These are phyloP conservation scores for Malurus melanocephalus DNA, from an alignment of 2,113 vertebrate genomes.

Conservation along the genomic window DNA sequence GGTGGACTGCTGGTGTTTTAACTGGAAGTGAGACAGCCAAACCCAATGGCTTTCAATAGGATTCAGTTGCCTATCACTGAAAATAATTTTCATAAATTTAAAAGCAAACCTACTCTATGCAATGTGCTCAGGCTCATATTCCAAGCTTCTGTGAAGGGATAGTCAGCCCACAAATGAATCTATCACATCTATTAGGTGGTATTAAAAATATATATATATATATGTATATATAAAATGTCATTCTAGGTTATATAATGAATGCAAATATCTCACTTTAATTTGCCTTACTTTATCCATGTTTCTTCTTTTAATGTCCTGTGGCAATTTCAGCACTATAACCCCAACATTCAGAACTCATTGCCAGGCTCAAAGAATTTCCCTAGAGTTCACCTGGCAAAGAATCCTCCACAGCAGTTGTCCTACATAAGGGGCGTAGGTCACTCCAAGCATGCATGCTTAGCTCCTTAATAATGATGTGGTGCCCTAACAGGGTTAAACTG, in stretches of 20 bases:
- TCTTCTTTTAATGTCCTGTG: neutral
- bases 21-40: neutral
- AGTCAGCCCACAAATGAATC: neutral
- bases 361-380: neutral
- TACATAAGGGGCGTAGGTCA: neutral
- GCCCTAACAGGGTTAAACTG: neutral
- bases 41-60: neutral
- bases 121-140: neutral
- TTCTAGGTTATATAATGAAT: neutral
- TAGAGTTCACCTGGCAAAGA: neutral
- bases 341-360: neutral
- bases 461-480: neutral
- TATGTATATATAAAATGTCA: neutral
- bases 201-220: neutral
- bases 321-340: neutral
- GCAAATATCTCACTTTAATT: neutral
- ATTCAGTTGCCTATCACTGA: neutral
- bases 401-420: neutral
- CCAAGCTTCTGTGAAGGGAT: neutral
- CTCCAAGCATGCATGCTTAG: neutral
- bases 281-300: neutral
- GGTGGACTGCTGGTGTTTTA: neutral
- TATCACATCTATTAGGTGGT: neutral
- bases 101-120: neutral
- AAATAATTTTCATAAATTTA: neutral